A percentile compares a stretch with the other conserved stretches of the same genome.
phyloP scores from a whole-genome alignment of 2,797 vertebrate genomes.

The Tragopan temminckii region DNA sequence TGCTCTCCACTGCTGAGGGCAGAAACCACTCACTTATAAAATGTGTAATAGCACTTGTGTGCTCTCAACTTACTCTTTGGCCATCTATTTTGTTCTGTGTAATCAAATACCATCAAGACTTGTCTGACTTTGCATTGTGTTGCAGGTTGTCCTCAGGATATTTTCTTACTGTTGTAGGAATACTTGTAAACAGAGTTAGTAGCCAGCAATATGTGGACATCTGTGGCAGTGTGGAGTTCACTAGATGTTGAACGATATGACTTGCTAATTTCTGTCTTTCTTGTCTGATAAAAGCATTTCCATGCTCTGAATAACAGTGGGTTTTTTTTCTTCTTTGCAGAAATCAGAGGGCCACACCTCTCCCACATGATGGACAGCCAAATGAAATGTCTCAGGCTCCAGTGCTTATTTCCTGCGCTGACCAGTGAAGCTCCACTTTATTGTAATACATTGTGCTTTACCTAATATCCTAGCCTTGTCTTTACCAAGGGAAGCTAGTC shows the following conservation, averaged over 20 bases:
- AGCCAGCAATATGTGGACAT: accelerated
- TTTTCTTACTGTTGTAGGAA: background rate
- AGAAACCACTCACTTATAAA: background rate
- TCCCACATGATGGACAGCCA: slow-evolving; percentile 91
- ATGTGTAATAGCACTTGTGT: background rate
- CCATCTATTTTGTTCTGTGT: background rate
- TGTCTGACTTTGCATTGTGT: background rate
- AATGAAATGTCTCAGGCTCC: slow-evolving; percentile 95
- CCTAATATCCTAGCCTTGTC: slow-evolving; percentile 87
- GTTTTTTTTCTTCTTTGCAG: slow-evolving; percentile 83
- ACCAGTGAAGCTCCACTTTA: slow-evolving; percentile 91
- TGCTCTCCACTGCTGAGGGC: background rate
- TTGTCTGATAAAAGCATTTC: background rate
- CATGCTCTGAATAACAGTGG: background rate
- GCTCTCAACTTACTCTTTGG: background rate
- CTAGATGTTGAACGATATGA: accelerated
- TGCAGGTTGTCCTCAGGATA: background rate
- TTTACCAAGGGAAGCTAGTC: slow-evolving; percentile 85
- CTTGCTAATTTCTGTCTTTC: accelerated
- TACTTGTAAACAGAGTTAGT: accelerated
- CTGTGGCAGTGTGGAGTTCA: background rate
- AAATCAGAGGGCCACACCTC: slow-evolving; percentile 89
- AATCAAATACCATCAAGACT: background rate
- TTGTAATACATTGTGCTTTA: slow-evolving; percentile 89
- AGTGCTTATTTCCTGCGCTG: slow-evolving; percentile 98